Conservation (phyloP, 2,113 vertebrate genomes). For the Microtus pennsylvanicus region DNA sequence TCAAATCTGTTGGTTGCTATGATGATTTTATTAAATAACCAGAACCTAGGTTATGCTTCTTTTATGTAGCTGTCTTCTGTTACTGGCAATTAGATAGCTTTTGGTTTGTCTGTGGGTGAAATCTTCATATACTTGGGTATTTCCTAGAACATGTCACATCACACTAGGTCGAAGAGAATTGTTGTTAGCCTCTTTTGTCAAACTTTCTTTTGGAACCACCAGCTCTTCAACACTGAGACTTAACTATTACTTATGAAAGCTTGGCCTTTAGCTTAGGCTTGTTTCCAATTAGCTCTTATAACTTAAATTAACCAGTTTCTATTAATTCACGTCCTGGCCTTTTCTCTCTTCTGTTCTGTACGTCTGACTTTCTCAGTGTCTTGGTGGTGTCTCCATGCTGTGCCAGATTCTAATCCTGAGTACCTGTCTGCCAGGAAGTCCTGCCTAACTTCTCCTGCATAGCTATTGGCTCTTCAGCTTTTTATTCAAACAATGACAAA, state of each 20-base stretch:
- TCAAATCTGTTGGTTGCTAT: constrained; percentile 19
- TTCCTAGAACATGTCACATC: background rate
- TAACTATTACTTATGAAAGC: background rate
- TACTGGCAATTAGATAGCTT: constrained; percentile 34
- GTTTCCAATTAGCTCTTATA: background rate
- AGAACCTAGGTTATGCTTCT: constrained; percentile 15
- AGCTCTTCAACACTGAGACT: background rate
- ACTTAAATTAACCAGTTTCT: background rate
- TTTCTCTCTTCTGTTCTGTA: background rate
- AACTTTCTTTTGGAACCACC: background rate
- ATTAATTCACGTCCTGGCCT: background rate
- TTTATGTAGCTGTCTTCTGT: constrained; percentile 48
- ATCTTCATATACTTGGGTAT: constrained; percentile 42
- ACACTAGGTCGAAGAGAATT: background rate
- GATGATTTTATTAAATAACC: constrained; percentile 59
- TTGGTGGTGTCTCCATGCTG: too few relatives aligned
- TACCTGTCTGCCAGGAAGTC: background rate
- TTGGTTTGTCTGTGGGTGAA: constrained; percentile 60
- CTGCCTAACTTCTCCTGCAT: background rate
- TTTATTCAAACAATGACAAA: too few relatives aligned
- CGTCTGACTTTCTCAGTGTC: background rate
- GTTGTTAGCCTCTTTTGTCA: background rate
- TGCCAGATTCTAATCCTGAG: too few relatives aligned
- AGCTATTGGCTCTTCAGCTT: too few relatives aligned
- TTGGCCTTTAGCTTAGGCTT: background rate